These are phyloP conservation scores for Ctenomys sociabilis DNA, from an alignment of 2,113 vertebrate species.

Conservation along the genomic window DNA sequence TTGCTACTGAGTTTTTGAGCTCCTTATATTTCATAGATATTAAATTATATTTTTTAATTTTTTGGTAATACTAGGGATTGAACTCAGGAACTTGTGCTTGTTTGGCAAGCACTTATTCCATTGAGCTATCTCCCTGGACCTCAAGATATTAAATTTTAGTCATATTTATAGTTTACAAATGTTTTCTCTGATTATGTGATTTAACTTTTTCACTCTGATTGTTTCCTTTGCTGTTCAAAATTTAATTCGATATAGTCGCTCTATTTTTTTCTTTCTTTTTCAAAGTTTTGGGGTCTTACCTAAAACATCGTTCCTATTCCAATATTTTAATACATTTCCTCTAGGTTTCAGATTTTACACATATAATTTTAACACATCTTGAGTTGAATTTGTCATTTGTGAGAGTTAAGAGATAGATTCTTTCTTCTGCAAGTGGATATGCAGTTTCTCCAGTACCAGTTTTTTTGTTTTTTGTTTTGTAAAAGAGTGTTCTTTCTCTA, in stretches of 20 bases:
- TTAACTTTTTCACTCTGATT: neutral
- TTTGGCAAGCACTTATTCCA: too few relatives aligned
- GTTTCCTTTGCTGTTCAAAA: neutral
- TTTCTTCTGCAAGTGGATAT: neutral
- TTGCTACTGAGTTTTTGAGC: neutral
- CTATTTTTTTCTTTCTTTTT: neutral
- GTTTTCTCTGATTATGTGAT: neutral
- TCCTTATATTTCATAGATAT: neutral
- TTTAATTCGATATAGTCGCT: neutral
- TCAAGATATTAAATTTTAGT: neutral
- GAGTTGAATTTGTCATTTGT: neutral
- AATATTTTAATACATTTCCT: neutral
- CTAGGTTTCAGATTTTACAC: neutral
- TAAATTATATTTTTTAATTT: too few relatives aligned
- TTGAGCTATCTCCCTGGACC: too few relatives aligned
- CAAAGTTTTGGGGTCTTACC: neutral
- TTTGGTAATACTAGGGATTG: too few relatives aligned
- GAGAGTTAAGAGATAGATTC: neutral
- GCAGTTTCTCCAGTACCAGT: neutral
- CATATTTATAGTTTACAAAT: neutral
- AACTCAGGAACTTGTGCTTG: too few relatives aligned
- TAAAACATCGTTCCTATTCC: neutral
- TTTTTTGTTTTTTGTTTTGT: too few relatives aligned
- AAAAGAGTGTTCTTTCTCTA: neutral
- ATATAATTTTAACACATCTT: neutral